Base-by-base conservation (phyloP, 1,140 invertebrate species). In the Onthophagus taurus region DNA sequence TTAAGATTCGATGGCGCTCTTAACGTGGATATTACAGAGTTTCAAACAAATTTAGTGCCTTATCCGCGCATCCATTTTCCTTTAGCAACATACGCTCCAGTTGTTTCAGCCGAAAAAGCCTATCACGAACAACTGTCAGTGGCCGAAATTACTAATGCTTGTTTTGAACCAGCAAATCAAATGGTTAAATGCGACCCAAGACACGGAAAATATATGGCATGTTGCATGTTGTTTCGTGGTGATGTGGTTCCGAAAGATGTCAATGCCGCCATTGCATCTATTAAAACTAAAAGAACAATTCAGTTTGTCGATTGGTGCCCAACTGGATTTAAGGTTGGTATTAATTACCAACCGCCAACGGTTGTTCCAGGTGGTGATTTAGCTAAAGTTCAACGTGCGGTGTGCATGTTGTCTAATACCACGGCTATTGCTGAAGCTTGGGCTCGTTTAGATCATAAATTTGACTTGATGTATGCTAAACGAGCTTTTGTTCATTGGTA, bases 11-110 rank as follows among this genome's bases (percentile, higher is more conserved):
- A 91, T 60, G 87, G 87, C 48, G 85, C 87, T 2, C 69, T 91
- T 3, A 93, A 89, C 64, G 85, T 88, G 39, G 88, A 93, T 65
- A 70, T 93, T 42, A 90, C 85, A 9, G 89, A 93, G 69, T 92
- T 93, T 72, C 85, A 86, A 64, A 89, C 85, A 18, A 89, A 89
- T 63, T 69, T 89, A 63, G 85, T 88, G 39, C 84, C 84, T 13
- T 87, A 85, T 61, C 84, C 84, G 14, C 70, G 83, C 48, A 87
- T 85, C 60, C 84, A 85, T 58, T 89, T 85, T 75, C 81, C 80
- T 18, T 67, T 86, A 43, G 82, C 78, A 8, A 84, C 83, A 2
- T 86, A 85, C 57, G 80, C 83, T 17, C 83, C 83, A 5, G 78
- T 87, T 38, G 81, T 85, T 55, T 81, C 79, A 23, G 76, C 81